These are phyloP conservation scores for Patella depressa DNA, from an alignment of 2,888 invertebrate species.

Conservation along the genomic window DNA sequence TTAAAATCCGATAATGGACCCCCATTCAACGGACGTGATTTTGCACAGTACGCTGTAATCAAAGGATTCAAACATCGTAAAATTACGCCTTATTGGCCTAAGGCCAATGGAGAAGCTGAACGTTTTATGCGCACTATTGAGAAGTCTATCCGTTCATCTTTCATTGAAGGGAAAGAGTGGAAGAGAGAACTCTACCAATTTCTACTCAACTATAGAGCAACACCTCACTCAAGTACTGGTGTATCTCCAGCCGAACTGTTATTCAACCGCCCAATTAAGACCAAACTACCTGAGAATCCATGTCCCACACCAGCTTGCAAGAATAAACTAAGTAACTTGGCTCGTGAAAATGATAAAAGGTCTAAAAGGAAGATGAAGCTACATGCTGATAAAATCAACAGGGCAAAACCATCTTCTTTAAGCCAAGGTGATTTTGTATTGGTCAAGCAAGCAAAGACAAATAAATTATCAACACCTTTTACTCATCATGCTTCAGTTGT, in stretches of 20 bases:
- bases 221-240: neutral
- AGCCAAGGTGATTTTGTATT: neutral
- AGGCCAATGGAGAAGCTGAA: neutral
- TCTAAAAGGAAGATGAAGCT: neutral
- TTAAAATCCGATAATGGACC: slow-evolving; percentile 36
- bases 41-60: slow-evolving; percentile 8
- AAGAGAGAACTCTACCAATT: neutral
- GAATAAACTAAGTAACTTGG: neutral
- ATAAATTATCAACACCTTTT: neutral
- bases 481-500: neutral
- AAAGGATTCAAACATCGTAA: neutral
- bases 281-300: neutral
- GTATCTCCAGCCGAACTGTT: slow-evolving; percentile 1
- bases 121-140: neutral
- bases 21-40: slow-evolving; percentile 31
- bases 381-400: neutral
- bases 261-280: neutral
- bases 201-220: too few relatives aligned
- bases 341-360: neutral
- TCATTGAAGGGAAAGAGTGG: neutral
- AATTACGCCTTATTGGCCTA: neutral
- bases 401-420: neutral
- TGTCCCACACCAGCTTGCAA: too few relatives aligned
- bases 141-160: neutral
- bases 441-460: neutral